Conservation (phyloP, 2,113 vertebrate species). For the Catharus fuscescens region DNA sequence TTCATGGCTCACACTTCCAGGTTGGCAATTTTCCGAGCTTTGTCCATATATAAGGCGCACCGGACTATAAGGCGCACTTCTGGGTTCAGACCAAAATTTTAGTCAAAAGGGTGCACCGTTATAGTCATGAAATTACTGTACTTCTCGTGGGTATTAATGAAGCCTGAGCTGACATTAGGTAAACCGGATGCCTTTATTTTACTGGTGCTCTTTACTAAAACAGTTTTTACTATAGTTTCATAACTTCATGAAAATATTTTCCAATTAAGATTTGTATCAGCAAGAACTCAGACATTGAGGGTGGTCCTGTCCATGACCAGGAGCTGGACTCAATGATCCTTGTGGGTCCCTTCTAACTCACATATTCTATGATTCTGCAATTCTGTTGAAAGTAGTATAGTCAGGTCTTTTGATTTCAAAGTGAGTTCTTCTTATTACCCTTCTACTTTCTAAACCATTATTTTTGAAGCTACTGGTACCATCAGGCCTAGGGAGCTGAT, state of each 20-base stretch:
- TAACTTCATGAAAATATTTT: background rate
- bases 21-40: too few species aligned
- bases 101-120: too few species aligned
- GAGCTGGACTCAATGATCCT: rapidly evolving
- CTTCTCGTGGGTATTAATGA: background rate
- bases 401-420: background rate
- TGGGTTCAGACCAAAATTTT: too few species aligned
- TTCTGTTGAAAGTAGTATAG: background rate
- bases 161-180: background rate
- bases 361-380: background rate
- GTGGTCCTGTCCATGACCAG: background rate
- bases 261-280: background rate
- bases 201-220: background rate
- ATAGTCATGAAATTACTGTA: too few species aligned
- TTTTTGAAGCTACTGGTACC: background rate
- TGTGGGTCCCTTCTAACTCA: background rate
- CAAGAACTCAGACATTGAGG: background rate
- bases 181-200: background rate
- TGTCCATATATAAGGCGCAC: too few species aligned
- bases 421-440: background rate
- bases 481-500: background rate
- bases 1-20: too few species aligned
- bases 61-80: too few species aligned
- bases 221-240: background rate
- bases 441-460: background rate